Evolutionary conservation across 2,888 invertebrate species (phyloP).

Genomic region (Pseudolycoriella hygida): DNA sequence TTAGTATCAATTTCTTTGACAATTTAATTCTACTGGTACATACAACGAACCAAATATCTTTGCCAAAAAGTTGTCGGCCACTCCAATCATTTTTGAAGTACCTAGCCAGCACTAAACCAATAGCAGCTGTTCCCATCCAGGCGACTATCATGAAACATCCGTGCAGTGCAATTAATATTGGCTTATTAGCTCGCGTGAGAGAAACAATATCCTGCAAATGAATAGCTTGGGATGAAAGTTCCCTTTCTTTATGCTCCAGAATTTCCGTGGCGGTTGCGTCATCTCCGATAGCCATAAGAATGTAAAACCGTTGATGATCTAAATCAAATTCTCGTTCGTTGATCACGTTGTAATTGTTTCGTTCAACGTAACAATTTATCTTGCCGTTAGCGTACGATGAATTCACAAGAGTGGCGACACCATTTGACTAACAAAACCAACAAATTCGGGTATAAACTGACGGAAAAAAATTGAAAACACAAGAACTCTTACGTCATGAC

Average conservation of each 20-base stretch:
- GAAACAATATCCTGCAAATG: conserved; percentile 47
- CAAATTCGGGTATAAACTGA: not conserved
- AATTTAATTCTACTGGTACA: no score
- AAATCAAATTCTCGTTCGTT: conserved; percentile 43
- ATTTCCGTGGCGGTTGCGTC: conserved; percentile 1
- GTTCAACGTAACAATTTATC: conserved; percentile 56
- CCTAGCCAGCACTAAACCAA: conserved; percentile 48
- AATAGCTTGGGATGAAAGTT: conserved; percentile 38
- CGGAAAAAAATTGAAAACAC: not conserved
- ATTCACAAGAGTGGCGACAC: conserved; percentile 44
- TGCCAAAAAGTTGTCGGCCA: conserved; percentile 50
- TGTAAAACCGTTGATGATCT: conserved; percentile 43
- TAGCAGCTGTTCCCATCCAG: conserved; percentile 62
- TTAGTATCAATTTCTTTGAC: no score
- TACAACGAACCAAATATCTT: conserved; percentile 77
- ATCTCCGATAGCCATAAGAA: conserved; percentile 45
- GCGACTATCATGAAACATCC: conserved; percentile 64
- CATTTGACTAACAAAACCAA: conserved; percentile 32
- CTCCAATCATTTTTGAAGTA: conserved; percentile 72
- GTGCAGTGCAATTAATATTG: conserved; percentile 48
- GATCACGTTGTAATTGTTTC: no score
- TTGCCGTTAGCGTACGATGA: conserved; percentile 47
- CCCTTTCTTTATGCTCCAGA: conserved; percentile 38
- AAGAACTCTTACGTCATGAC: conserved; percentile 8
- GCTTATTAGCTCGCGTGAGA: conserved; percentile 36